Conservation (phyloP, 2,888 invertebrate species). For the Acleris laterana region DNA sequence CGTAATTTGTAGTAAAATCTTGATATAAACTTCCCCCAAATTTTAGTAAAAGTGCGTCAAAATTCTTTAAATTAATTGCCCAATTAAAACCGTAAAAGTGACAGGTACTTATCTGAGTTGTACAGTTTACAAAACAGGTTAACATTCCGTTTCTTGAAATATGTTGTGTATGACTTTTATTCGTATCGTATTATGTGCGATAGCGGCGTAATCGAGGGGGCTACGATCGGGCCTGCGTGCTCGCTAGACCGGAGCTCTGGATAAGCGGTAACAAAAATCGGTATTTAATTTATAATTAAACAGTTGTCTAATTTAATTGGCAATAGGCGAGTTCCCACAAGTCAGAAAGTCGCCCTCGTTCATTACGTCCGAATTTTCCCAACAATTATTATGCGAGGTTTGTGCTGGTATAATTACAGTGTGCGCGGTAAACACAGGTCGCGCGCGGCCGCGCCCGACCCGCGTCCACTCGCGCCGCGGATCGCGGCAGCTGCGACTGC, state of each 20-base stretch:
- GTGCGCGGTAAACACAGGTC: slow-evolving; percentile 55
- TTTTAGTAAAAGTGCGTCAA: slow-evolving; percentile 49
- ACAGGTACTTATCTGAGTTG: slow-evolving; percentile 4
- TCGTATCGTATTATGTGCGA: slow-evolving; percentile 6
- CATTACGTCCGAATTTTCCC: slow-evolving; percentile 70
- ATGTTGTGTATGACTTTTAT: slow-evolving; percentile 3
- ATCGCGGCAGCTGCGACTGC: too few species aligned
- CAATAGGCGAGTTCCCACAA: slow-evolving; percentile 80
- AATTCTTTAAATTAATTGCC: slow-evolving; percentile 62
- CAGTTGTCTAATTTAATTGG: slow-evolving; percentile 82
- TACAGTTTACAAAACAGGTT: slow-evolving; percentile 9
- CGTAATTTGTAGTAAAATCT: slow-evolving; percentile 48
- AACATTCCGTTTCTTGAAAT: not conserved
- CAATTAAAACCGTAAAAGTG: slow-evolving; percentile 60
- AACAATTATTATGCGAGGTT: slow-evolving; percentile 73
- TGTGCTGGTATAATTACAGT: slow-evolving; percentile 64
- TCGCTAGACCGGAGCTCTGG: slow-evolving; percentile 37
- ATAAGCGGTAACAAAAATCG: slow-evolving; percentile 62
- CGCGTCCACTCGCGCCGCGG: too few species aligned
- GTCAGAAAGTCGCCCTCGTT: slow-evolving; percentile 76
- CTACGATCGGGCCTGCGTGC: slow-evolving; percentile 5
- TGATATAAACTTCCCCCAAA: slow-evolving; percentile 51
- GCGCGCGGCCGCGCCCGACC: slow-evolving; percentile 57
- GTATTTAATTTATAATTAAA: slow-evolving; percentile 66
- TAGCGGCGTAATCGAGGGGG: not conserved